A percentile compares a stretch with the other conserved stretches of the same genome.
Evolutionary conservation across 2,113 vertebrate genomes (phyloP).

Genomic region (Petrocephalus zakoni): DNA sequence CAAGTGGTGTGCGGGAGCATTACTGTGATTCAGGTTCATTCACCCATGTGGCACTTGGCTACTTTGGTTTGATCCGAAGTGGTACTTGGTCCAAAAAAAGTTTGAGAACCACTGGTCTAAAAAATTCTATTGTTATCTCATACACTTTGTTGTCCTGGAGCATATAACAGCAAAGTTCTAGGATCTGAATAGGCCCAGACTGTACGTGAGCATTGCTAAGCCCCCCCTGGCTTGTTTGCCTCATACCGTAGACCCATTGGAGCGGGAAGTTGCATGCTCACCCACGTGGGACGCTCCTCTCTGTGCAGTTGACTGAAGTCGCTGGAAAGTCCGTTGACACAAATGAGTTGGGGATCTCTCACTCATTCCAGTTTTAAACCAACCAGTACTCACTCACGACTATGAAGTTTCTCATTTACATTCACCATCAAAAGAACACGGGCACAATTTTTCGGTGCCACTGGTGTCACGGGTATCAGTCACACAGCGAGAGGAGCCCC

Average conservation of each 20-base stretch:
- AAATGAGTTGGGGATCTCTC: background rate
- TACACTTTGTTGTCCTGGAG: background rate
- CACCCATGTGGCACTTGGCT: background rate
- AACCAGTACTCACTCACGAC: background rate
- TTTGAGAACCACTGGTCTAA: background rate
- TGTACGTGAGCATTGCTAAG: constrained; percentile 54
- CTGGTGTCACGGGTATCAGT: background rate
- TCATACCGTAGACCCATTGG: constrained; percentile 40
- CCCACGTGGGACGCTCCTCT: constrained; percentile 46
- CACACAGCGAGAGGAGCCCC: constrained; percentile 12
- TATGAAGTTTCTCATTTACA: background rate
- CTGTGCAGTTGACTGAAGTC: constrained; percentile 30
- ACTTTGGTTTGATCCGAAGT: background rate
- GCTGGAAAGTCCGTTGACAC: background rate
- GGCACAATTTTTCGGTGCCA: background rate
- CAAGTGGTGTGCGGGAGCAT: background rate
- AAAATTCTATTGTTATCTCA: background rate
- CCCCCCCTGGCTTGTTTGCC: constrained; percentile 36
- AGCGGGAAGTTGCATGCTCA: constrained; percentile 48
- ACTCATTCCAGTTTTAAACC: background rate
- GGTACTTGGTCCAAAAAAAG: background rate
- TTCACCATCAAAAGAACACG: background rate
- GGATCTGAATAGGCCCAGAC: constrained; percentile 24
- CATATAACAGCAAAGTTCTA: background rate
- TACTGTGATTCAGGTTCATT: background rate